Base-by-base conservation (phyloP, 2,888 invertebrate species). In the Aspidapion aeneum region DNA sequence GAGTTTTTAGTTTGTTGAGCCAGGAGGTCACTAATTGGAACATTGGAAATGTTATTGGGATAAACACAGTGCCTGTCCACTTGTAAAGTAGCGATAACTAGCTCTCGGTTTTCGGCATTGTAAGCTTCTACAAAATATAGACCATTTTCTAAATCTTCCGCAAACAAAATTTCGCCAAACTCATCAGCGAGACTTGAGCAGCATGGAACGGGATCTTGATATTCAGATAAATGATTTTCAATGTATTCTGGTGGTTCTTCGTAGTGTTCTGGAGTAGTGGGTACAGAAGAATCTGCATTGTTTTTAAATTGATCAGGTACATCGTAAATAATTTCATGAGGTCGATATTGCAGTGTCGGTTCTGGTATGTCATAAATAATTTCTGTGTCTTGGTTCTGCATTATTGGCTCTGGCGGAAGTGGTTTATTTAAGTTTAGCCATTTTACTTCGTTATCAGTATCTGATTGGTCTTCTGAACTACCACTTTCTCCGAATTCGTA, bases 41-140 rank as follows among this genome's bases (percentile, higher is more conserved):
- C 55, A 52, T 66, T 55, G 16, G 60, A 57, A 58, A 65, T 55
- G 1, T 54, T 58, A 18, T 61, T 61, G 0, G 63, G 54, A 21
- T 68, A 65, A 5, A 70, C 61, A 21, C 63, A 64, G 55, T 63
- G 63, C 56, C 71, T 64, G 21, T 73, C 72, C 3, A 75, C 59
- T 63, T 72, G 68, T n/a, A 73, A 65, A 22, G 66, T 68, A 9
- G 70, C 71, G 58, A 73, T 66, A 2, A 76, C 65, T 18, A 77
- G 66, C 70, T 77, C 77, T 20, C 70, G 67, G 12, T 73, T 75
- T 16, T 70, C 70, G 21, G 68, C 69, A 55, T 77, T 77, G 61
- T 73, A 77, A 16, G 77, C 72, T 71, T 77, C 77, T 2, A 75
- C 66, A 55, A 74, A 70, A 58, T 66, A 62, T 2, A 69, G 52